Conservation (phyloP, 2,113 vertebrate species). For the Periophthalmus modestus region DNA sequence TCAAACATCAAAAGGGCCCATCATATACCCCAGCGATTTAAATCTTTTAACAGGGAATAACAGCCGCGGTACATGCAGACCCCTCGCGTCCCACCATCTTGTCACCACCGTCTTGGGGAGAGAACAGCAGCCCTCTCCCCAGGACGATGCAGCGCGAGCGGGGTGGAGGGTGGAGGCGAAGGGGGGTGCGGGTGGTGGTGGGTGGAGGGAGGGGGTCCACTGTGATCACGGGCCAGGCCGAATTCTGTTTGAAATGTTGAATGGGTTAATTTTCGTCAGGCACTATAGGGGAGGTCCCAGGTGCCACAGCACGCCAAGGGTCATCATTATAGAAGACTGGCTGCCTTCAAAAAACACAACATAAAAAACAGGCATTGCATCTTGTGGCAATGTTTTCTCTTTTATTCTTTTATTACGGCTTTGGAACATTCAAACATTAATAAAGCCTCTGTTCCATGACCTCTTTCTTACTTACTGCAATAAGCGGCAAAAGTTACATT, state of each 20-base stretch:
- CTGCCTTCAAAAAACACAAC: slow-evolving; percentile 82
- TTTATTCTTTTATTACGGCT: slow-evolving; percentile 79
- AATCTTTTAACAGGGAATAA: slow-evolving; percentile 99
- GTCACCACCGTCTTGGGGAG: slow-evolving; percentile 92
- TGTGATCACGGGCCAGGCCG: slow-evolving; percentile 97
- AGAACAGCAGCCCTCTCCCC: slow-evolving; percentile 85
- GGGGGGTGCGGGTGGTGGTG: not conserved
- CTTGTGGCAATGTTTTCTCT: slow-evolving; percentile 79
- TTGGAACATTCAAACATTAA: slow-evolving; percentile 95
- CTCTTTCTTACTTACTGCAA: slow-evolving; percentile 2
- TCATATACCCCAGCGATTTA: slow-evolving; percentile 98
- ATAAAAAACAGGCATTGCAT: slow-evolving; percentile 68
- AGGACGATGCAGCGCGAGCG: slow-evolving; percentile 72
- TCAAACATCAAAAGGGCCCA: slow-evolving; percentile 98
- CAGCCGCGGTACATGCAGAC: slow-evolving; percentile 97
- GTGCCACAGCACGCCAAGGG: slow-evolving; percentile 95
- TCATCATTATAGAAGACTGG: slow-evolving; percentile 92
- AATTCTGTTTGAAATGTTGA: slow-evolving; percentile 99
- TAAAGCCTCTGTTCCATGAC: slow-evolving; percentile 55
- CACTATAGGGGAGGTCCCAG: slow-evolving; percentile 91
- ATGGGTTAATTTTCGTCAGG: slow-evolving; percentile 99
- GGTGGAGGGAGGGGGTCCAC: slow-evolving; percentile 66
- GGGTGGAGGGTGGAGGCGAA: not conserved
- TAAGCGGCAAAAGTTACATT: slow-evolving; percentile 4
- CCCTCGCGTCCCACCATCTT: slow-evolving; percentile 88